phyloP scores from a whole-genome alignment of 2,888 invertebrate species.

The Carpatolechia fugitivella region DNA sequence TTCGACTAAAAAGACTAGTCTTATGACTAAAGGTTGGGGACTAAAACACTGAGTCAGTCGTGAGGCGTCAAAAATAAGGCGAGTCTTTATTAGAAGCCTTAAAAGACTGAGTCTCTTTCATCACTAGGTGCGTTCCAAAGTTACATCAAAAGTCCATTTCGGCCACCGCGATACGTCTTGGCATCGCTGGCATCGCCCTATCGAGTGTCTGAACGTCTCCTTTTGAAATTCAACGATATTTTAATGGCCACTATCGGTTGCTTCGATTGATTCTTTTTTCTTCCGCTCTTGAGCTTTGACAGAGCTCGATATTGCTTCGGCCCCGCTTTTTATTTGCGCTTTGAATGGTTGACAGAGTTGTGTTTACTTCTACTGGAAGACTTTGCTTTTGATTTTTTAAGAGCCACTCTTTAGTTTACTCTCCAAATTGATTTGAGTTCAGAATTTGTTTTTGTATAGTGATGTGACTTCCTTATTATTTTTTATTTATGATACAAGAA shows the following conservation, averaged over 20 bases:
- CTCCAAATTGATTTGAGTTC: conserved; percentile 11
- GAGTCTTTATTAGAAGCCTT: too few relatives aligned
- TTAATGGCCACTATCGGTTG: conserved; percentile 73
- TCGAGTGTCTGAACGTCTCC: conserved; percentile 51
- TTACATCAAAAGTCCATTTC: conserved; percentile 74
- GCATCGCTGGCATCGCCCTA: conserved; percentile 42
- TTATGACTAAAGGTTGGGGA: too few relatives aligned
- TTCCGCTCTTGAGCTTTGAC: conserved; percentile 38
- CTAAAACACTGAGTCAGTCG: too few relatives aligned
- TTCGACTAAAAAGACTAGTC: too few relatives aligned
- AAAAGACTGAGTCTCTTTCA: too few relatives aligned
- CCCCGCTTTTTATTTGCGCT: conserved; percentile 59
- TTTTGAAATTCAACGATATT: conserved; percentile 75
- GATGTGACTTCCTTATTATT: neutral
- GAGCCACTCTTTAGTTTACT: conserved; percentile 19
- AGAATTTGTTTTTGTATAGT: neutral
- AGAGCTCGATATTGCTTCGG: conserved; percentile 60
- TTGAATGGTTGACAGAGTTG: conserved; percentile 39
- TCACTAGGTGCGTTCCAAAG: conserved; percentile 42
- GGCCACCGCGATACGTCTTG: conserved; percentile 57
- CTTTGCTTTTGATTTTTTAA: conserved; percentile 31
- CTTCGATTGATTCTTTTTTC: conserved; percentile 54
- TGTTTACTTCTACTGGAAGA: conserved; percentile 30
- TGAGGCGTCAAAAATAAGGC: too few relatives aligned
- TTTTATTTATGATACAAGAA: too few relatives aligned